A percentile compares a stretch with the other conserved stretches of the same genome.
Conservation (phyloP, 2,888 invertebrate genomes). For the Agrochola lota region DNA sequence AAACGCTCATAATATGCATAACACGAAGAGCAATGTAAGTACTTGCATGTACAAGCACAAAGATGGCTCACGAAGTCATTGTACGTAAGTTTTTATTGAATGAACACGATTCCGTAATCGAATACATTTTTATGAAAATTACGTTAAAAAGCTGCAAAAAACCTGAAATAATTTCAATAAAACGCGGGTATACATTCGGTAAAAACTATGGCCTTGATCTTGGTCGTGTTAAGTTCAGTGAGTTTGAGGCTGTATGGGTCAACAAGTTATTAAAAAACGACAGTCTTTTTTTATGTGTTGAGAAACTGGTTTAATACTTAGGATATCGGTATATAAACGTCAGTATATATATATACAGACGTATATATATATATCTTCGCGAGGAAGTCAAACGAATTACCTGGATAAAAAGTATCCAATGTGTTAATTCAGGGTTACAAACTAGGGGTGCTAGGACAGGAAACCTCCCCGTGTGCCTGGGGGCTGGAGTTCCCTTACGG, state of each 20-base stretch:
- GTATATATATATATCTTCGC: too few species aligned
- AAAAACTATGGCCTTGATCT: constrained; percentile 50
- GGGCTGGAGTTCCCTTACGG: too few species aligned
- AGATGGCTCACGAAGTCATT: constrained; percentile 13
- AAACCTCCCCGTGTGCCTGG: too few species aligned
- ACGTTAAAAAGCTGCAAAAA: constrained; percentile 27
- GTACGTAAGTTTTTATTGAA: constrained; percentile 27
- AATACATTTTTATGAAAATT: constrained; percentile 38
- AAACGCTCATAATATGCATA: neutral
- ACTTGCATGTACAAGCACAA: constrained; percentile 16
- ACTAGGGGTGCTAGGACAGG: too few species aligned
- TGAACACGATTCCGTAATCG: constrained; percentile 25
- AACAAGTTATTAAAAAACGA: constrained; percentile 30
- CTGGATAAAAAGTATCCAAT: too few species aligned
- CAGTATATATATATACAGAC: too few species aligned
- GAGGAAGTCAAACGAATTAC: too few species aligned
- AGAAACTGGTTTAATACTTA: constrained; percentile 8
- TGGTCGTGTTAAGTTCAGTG: constrained; percentile 48
- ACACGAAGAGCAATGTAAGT: constrained; percentile 14
- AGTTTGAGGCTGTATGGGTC: constrained; percentile 31
- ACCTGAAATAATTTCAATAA: constrained; percentile 32
- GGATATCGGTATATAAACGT: too few species aligned
- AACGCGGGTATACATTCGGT: constrained; percentile 7
- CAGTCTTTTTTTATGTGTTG: constrained; percentile 16
- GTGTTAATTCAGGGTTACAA: too few species aligned